These are phyloP conservation scores for Chrysaora quinquecirrha DNA, from an alignment of 30 jellyfish, hydroid and myxozoan genomes.

Conservation along the genomic window DNA sequence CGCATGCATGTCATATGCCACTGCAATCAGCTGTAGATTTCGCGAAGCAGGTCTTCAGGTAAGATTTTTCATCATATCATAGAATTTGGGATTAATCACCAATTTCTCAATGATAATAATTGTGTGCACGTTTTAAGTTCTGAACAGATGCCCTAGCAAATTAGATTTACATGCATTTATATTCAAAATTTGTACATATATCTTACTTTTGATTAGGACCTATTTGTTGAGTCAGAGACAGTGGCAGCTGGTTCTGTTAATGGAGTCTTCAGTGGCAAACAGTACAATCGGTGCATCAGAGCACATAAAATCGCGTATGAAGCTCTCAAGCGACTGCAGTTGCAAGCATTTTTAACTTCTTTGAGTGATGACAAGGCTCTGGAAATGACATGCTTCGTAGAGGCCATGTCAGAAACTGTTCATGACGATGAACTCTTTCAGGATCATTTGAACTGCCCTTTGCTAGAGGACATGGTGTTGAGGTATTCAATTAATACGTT, in stretches of 20 bases:
- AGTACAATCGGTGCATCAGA: background rate
- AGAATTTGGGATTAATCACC: too few relatives aligned
- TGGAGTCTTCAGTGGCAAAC: background rate
- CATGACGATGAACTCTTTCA: background rate
- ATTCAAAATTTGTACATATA: background rate
- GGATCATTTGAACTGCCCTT: background rate
- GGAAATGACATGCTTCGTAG: background rate
- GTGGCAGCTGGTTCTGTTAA: background rate
- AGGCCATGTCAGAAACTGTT: background rate
- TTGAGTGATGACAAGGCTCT: background rate
- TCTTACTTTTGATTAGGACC: background rate
- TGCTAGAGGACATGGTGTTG: background rate
- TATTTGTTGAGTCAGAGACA: background rate
- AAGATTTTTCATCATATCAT: background rate
- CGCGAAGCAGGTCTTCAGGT: conserved; percentile 8
- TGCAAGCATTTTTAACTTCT: background rate
- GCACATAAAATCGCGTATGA: background rate
- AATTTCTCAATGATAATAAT: too few relatives aligned
- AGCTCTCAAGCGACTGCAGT: conserved; percentile 1
- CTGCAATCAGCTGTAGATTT: background rate
- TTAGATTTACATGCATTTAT: background rate
- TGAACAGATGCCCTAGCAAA: too few relatives aligned
- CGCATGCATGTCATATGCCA: conserved; percentile 22
- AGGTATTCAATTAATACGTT: background rate
- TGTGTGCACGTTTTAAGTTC: too few relatives aligned